Percentiles rank a stretch among this genome's conserved stretches.
These are phyloP conservation scores for Falco novaeseelandiae DNA, from an alignment of 2,797 vertebrate species.

Conservation along the genomic window DNA sequence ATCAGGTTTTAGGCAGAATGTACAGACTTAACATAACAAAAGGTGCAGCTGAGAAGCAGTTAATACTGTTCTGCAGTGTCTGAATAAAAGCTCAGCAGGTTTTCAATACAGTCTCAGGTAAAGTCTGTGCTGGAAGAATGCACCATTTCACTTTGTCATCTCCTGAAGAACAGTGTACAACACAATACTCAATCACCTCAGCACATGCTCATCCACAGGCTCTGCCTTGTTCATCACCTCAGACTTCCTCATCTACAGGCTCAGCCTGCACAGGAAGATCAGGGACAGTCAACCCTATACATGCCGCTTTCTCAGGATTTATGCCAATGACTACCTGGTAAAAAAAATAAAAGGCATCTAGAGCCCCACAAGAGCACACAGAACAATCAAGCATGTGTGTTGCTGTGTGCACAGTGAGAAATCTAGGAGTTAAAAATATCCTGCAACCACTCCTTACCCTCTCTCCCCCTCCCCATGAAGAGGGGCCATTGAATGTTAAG, in stretches of 20 bases:
- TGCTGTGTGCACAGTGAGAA: background rate
- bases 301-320: background rate
- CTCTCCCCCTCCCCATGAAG: background rate
- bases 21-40: background rate
- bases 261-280: background rate
- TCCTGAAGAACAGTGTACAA: background rate
- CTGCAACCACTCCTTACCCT: background rate
- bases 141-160: background rate
- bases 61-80: background rate
- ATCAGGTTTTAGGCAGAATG: background rate
- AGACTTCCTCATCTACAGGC: background rate
- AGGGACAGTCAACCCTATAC: background rate
- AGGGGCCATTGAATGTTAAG: background rate
- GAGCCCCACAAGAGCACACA: background rate
- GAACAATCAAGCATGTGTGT: conserved; percentile 11
- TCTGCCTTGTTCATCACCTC: background rate
- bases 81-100: background rate
- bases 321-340: background rate
- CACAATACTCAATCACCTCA: background rate
- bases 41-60: background rate
- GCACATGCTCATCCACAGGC: background rate
- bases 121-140: background rate
- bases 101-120: background rate
- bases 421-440: background rate
- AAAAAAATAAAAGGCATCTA: conserved; percentile 33